These are phyloP conservation scores for Dallia pectoralis DNA, from an alignment of 2,797 vertebrate species.

Conservation along the genomic window DNA sequence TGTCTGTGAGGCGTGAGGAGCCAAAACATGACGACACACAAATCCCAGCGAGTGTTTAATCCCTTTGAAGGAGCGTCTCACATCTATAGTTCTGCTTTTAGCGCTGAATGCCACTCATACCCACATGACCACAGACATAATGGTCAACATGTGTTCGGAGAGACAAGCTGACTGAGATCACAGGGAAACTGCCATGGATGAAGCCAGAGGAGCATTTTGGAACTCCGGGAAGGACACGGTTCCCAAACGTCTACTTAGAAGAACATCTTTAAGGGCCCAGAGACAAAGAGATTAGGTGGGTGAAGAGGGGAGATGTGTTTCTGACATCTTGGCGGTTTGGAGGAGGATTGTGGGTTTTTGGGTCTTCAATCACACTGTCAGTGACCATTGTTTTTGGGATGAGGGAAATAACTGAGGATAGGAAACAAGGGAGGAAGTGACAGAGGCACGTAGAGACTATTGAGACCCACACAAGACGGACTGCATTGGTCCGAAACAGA, in stretches of 20 bases:
- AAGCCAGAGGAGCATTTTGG: background rate
- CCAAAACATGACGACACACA: conserved; percentile 2
- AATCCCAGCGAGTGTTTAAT: conserved; percentile 51
- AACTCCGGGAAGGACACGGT: background rate
- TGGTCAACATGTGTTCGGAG: conserved; percentile 50
- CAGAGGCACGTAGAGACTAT: background rate
- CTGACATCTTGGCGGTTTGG: background rate
- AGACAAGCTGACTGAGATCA: conserved; percentile 40
- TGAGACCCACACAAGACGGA: background rate
- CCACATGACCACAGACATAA: conserved; percentile 49
- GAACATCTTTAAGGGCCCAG: no score
- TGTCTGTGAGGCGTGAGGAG: conserved; percentile 26
- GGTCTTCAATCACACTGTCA: background rate
- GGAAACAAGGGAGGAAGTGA: background rate
- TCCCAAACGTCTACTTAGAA: background rate
- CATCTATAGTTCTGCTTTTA: conserved; percentile 50
- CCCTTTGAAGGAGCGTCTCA: conserved; percentile 38
- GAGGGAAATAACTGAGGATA: background rate
- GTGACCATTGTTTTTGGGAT: background rate
- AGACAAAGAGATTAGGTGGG: background rate
- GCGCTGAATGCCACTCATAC: conserved; percentile 46
- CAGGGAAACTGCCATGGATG: conserved; percentile 33
- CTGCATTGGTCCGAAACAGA: conserved; percentile 14
- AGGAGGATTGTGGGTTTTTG: no score
- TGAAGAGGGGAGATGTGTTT: background rate